Conservation (phyloP, 2,113 vertebrate species). For the Perognathus longimembris region DNA sequence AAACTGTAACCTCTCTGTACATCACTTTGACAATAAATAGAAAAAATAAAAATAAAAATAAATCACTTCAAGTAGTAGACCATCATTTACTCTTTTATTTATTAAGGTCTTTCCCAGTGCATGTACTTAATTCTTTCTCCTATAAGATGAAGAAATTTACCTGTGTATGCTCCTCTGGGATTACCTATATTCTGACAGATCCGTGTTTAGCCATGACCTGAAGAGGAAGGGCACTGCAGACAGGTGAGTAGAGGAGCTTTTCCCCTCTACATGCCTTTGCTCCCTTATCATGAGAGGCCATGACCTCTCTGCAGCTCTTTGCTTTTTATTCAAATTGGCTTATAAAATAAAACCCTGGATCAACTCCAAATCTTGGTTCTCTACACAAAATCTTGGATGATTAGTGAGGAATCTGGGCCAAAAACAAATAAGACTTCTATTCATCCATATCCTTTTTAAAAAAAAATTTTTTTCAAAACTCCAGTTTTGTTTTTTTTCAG, state of each 20-base stretch:
- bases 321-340: not conserved
- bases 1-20: too few relatives aligned
- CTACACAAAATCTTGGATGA: not conserved
- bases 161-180: not conserved
- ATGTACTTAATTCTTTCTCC: not conserved
- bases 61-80: not conserved
- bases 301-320: not conserved
- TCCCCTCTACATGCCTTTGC: not conserved
- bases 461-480: not conserved
- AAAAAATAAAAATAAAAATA: too few relatives aligned
- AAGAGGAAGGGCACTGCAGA: not conserved
- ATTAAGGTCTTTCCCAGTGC: not conserved
- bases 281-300: not conserved
- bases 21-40: too few relatives aligned
- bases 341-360: conserved; percentile 15
- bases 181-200: not conserved
- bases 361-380: conserved; percentile 14
- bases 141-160: not conserved
- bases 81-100: not conserved
- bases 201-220: too few relatives aligned
- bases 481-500: not conserved
- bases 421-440: conserved; percentile 21
- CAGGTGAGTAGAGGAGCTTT: not conserved
- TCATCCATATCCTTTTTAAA: not conserved
- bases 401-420: not conserved